phyloP scores from a whole-genome alignment of 2,797 vertebrate genomes.

The Falco peregrinus region DNA sequence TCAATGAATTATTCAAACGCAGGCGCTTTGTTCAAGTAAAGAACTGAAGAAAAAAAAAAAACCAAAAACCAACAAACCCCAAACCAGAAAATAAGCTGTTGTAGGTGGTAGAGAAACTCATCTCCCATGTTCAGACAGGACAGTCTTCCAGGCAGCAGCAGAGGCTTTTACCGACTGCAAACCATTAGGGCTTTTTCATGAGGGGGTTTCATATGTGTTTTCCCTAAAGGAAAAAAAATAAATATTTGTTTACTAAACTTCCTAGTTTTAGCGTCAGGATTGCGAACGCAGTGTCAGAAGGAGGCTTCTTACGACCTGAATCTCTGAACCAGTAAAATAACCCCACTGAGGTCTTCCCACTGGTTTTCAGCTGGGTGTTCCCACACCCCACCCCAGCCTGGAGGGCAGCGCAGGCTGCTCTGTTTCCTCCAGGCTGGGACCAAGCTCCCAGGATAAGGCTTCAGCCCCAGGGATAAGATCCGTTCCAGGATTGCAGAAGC shows the following conservation, averaged over 20 bases:
- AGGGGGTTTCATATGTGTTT: background rate
- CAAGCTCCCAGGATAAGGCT: background rate
- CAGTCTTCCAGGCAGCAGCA: background rate
- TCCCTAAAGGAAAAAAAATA: background rate
- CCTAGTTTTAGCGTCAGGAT: background rate
- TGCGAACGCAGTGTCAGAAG: background rate
- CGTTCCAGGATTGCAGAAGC: background rate
- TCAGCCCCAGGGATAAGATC: background rate
- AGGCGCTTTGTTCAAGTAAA: background rate
- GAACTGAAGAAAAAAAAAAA: background rate
- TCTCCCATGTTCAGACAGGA: background rate
- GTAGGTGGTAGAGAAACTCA: background rate
- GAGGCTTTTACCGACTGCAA: background rate
- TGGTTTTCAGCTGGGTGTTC: background rate
- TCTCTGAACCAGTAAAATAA: background rate
- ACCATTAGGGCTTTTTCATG: background rate
- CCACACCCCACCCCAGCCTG: background rate
- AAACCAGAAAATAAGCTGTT: background rate
- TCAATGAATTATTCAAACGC: constrained; percentile 31
- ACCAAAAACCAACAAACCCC: too few species aligned
- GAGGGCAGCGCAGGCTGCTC: background rate
- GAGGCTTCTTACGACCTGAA: fast-evolving
- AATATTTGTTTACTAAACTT: background rate
- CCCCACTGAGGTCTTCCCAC: background rate
- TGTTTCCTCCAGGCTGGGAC: background rate